Evolutionary conservation across 2,797 vertebrate genomes (phyloP).

Genomic region (Halcyon leucocephala): DNA sequence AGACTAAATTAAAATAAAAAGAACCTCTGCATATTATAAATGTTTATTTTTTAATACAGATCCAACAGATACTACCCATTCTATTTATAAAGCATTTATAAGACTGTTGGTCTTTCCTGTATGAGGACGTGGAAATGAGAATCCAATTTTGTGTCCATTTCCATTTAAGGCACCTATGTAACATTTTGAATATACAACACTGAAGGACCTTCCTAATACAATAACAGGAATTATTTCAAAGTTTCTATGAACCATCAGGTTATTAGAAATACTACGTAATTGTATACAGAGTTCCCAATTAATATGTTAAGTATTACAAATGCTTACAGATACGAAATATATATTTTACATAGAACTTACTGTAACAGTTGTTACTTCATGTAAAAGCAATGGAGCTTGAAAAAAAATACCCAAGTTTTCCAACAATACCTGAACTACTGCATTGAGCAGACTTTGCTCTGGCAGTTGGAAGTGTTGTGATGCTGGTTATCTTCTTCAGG

Average conservation of each 20-base stretch:
- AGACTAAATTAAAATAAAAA: background rate
- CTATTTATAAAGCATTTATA: background rate
- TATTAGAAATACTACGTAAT: background rate
- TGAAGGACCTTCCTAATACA: background rate
- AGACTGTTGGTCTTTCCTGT: background rate
- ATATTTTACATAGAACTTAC: background rate
- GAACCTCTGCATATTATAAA: background rate
- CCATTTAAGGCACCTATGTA: background rate
- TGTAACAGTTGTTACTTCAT: background rate
- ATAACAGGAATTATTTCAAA: background rate
- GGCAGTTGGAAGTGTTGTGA: conserved; percentile 80
- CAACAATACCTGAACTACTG: conserved; percentile 87
- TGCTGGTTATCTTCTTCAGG: conserved; percentile 89
- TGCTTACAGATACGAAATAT: background rate
- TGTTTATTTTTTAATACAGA: background rate
- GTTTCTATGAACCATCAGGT: background rate
- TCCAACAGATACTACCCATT: background rate
- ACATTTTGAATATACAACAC: background rate
- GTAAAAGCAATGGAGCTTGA: background rate
- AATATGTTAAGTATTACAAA: background rate
- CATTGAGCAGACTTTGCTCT: conserved; percentile 94
- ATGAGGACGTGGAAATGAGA: background rate
- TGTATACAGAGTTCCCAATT: background rate
- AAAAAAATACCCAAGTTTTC: conserved; percentile 1
- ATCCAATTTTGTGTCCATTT: background rate